Evolutionary conservation across 2,797 vertebrate genomes (phyloP).

Genomic region (Falco rusticolus): DNA sequence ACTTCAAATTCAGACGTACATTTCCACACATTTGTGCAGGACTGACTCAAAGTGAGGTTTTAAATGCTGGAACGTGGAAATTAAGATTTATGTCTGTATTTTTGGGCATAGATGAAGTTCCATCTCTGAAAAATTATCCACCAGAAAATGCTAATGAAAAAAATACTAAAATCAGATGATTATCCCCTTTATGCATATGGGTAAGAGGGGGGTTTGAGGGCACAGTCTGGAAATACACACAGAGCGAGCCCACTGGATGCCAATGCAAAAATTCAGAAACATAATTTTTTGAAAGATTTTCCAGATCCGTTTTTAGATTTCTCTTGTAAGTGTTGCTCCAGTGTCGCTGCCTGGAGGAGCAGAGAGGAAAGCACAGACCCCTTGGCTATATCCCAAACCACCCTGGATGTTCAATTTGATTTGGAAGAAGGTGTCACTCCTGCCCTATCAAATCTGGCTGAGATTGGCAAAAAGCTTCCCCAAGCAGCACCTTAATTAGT

Average conservation of each 20-base stretch:
- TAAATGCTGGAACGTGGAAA: neutral
- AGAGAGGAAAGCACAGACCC: neutral
- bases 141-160: neutral
- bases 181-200: neutral
- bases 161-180: neutral
- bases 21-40: neutral
- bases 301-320: neutral
- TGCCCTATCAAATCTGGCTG: neutral
- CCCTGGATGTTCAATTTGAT: neutral
- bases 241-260: neutral
- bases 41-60: neutral
- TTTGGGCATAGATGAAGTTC: neutral
- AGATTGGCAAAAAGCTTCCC: neutral
- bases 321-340: neutral
- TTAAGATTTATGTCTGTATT: neutral
- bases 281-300: neutral
- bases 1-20: neutral
- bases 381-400: neutral
- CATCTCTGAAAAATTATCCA: neutral
- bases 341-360: neutral
- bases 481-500: neutral
- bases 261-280: neutral
- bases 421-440: neutral
- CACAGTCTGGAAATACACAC: neutral
- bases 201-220: neutral